Base-by-base conservation (phyloP, 2,888 invertebrate genomes). In the Nemapogon koenigi region DNA sequence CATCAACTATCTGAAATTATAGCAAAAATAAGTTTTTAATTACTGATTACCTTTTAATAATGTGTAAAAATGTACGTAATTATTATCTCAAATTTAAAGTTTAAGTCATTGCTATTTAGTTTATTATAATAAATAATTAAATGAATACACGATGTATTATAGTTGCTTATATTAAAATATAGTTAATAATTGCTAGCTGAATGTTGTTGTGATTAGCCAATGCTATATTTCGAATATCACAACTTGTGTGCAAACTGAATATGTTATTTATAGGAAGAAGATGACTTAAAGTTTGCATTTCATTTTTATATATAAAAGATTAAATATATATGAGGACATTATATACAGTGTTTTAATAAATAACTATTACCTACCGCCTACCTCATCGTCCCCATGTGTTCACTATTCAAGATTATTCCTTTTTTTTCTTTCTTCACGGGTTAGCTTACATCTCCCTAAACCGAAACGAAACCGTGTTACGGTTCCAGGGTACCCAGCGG, bases 221-320 rank as follows among this genome's bases (percentile, higher is more conserved):
- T 75, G 75, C 75, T 76, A 75, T 73, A 72, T 73, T 73, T 66
- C 66, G 67, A 71, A 71, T 69, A 67, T 66, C 65, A 70, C 67
- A 70, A 61, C 61, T 68, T 64, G 72, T 67, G 61, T 57, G 50
- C 55, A 53, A 59, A 57, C 17, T 59, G 64, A 66, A 55, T 62
- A 59, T 58, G 56, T 70, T 76, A 75, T 75, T 75, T 76, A 76
- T 72, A 71, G 55, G 55, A 58, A 61, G 67, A 57, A 51, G 73
- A 70, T 39, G 75, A 51, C 73, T 71, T 73, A 61, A 65, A 57
- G 75, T 57, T 57, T 57, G 69, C 65, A 71, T 71, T 71, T 66
- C 69, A 72, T 75, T 76, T 75, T 78, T 76, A 68, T 76, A 78
- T 73, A 68, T 43, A 43, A 43, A 69, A 75, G 11, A 68, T 71